These are phyloP conservation scores for Lordiphosa stackelbergi DNA, from an alignment of 1,140 invertebrate genomes.

Conservation along the genomic window DNA sequence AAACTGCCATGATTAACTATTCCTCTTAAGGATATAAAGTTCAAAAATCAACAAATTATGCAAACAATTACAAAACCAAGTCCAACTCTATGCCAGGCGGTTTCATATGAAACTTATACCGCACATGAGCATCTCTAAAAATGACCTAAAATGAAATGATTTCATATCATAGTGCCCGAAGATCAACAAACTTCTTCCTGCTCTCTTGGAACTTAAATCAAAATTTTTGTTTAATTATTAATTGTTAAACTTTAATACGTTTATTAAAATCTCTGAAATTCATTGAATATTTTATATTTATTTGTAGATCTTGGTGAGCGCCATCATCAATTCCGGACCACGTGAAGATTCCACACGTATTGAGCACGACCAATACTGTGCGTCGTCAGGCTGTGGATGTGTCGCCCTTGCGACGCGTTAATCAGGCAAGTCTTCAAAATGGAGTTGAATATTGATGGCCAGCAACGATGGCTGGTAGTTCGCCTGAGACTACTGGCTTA, in stretches of 20 bases:
- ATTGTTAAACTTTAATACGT: background rate
- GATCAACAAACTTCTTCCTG: slow-evolving; percentile 31
- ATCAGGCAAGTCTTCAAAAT: slow-evolving; percentile 78
- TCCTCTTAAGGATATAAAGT: slow-evolving; percentile 47
- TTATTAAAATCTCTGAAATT: background rate
- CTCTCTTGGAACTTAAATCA: slow-evolving; percentile 49
- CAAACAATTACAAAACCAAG: background rate
- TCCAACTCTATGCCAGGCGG: slow-evolving; percentile 27
- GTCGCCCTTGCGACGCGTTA: slow-evolving; percentile 97
- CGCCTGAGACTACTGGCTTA: slow-evolving; percentile 48
- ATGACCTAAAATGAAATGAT: slow-evolving; percentile 27
- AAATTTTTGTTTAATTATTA: slow-evolving; percentile 9
- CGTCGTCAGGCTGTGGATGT: slow-evolving; percentile 99
- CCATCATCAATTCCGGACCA: slow-evolving; percentile 99
- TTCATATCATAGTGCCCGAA: slow-evolving; percentile 52
- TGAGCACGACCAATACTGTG: slow-evolving; percentile 99
- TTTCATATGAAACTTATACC: background rate
- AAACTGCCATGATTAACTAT: slow-evolving; percentile 15
- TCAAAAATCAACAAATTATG: slow-evolving; percentile 16
- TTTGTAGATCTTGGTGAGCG: slow-evolving; percentile 88
- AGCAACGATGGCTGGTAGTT: slow-evolving; percentile 52
- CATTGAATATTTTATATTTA: slow-evolving; percentile 49
- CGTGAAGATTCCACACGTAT: slow-evolving; percentile 99
- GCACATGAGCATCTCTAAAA: slow-evolving; percentile 8
- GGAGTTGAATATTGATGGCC: slow-evolving; percentile 17